Conservation (phyloP, 2,113 vertebrate species). For the Gobius niger region DNA sequence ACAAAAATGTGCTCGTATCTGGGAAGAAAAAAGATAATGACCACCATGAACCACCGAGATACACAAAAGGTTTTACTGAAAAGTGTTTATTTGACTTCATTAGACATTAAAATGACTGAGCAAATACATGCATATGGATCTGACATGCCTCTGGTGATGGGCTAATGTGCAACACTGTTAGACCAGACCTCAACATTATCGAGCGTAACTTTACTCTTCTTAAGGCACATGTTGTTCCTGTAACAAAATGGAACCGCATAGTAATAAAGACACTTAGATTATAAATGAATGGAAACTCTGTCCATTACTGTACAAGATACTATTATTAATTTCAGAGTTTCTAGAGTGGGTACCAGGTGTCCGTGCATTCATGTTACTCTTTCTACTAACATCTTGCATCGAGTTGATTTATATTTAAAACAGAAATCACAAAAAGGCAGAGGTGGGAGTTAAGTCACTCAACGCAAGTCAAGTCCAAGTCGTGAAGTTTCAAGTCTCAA, state of each 20-base stretch:
- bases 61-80: conserved; percentile 22
- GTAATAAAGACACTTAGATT: conserved; percentile 9
- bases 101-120: conserved; percentile 36
- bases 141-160: conserved; percentile 26
- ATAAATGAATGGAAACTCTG: conserved; percentile 9
- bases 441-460: too few relatives aligned
- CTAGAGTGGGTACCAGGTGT: too few relatives aligned
- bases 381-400: too few relatives aligned
- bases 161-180: conserved; percentile 62
- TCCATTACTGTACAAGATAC: conserved; percentile 1
- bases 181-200: conserved; percentile 3
- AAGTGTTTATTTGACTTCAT: conserved; percentile 54
- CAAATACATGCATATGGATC: conserved; percentile 45
- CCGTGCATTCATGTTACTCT: too few relatives aligned
- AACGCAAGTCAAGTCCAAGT: too few relatives aligned
- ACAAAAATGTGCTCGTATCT: too few relatives aligned
- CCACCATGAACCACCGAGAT: conserved; percentile 9
- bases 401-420: too few relatives aligned
- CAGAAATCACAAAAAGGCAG: too few relatives aligned
- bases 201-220: conserved; percentile 21
- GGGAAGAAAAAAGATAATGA: too few relatives aligned
- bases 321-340: not conserved
- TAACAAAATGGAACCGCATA: conserved; percentile 31
- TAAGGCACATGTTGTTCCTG: conserved; percentile 55
- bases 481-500: too few relatives aligned